Conservation (phyloP, 2,113 vertebrate genomes). For the Pleuronectes platessa region DNA sequence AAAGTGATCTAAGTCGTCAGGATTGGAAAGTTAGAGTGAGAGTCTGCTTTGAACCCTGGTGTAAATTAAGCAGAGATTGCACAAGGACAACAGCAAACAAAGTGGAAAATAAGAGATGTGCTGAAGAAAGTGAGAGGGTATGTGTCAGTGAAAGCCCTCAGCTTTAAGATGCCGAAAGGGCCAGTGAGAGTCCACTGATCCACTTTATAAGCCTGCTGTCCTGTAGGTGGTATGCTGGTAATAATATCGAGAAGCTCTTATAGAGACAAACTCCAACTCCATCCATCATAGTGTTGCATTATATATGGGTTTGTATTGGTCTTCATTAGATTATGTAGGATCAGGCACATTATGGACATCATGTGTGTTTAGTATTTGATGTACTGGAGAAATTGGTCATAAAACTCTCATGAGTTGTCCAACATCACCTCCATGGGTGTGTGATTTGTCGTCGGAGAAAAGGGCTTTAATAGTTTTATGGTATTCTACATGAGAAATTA, state of each 20-base stretch:
- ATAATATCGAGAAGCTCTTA: slow-evolving; percentile 43
- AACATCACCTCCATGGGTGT: slow-evolving; percentile 7
- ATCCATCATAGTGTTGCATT: slow-evolving; percentile 35
- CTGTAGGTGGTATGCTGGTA: slow-evolving; percentile 42
- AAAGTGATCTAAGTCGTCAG: slow-evolving; percentile 49
- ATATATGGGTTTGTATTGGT: slow-evolving; percentile 40
- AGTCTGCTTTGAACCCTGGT: slow-evolving; percentile 28
- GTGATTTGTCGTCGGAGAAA: slow-evolving; percentile 7
- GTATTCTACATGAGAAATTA: neutral
- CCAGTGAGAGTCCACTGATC: slow-evolving; percentile 32
- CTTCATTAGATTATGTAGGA: slow-evolving; percentile 45
- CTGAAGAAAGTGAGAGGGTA: slow-evolving; percentile 21
- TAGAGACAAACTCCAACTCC: slow-evolving; percentile 21
- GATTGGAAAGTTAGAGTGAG: slow-evolving; percentile 30
- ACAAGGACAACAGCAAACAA: neutral
- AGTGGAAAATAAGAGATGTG: slow-evolving; percentile 1
- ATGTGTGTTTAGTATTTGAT: slow-evolving; percentile 25
- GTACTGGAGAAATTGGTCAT: neutral
- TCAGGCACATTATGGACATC: slow-evolving; percentile 13
- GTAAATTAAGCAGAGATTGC: slow-evolving; percentile 18
- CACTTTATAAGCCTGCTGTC: slow-evolving; percentile 25
- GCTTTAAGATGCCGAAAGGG: slow-evolving; percentile 17
- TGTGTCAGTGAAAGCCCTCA: slow-evolving; percentile 14
- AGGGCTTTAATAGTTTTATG: neutral
- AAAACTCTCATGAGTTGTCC: slow-evolving; percentile 30